Evolutionary conservation across 2,888 invertebrate species (phyloP), one percentile per base, ranked within the genome.

Genomic region (Aethes cnicana): DNA sequence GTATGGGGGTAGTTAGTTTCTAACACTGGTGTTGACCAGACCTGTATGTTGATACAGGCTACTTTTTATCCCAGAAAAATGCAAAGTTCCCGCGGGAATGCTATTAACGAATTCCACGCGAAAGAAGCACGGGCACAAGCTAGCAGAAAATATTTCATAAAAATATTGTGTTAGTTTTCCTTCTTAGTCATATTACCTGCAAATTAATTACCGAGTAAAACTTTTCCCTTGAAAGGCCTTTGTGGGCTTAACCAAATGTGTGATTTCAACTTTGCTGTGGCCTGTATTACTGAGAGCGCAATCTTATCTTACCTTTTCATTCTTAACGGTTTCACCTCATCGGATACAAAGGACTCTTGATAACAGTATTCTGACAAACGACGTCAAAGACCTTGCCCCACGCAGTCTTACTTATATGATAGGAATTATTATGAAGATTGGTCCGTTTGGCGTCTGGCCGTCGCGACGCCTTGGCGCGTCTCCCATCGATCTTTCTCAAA

Each of bases 351-450:
- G n/a, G n/a, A n/a, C n/a, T n/a, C n/a, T n/a, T n/a, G n/a, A n/a
- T n/a, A n/a, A n/a, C n/a, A n/a, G n/a, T n/a, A n/a, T n/a, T n/a
- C n/a, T n/a, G n/a, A n/a, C n/a, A n/a, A n/a, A n/a, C n/a, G 6
- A 12, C 17, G 8, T 44, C 33, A 36, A 41, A 8, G 35, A 36
- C 25, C 20, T 28, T 17, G 21, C 16, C 17, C 26, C 14, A 25
- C 44, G 11, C 39, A 16, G 28, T 43, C 32, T 35, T n/a, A n/a
- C n/a, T 28, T 49, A 37, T 33, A 52, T 52, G 30, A 46, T 44
- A 20, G 25, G 46, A 46, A 52, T 52, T 49, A 49, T 36, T 39
- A 46, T 33, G 39, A 39, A 44, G 46, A 52, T 52, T 32, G 52
- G 52, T 26, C 32, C 18, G 52, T 32, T 25, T 20, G 44, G 32